phyloP scores from a whole-genome alignment of 2,797 vertebrate genomes.

The Poecilia picta region DNA sequence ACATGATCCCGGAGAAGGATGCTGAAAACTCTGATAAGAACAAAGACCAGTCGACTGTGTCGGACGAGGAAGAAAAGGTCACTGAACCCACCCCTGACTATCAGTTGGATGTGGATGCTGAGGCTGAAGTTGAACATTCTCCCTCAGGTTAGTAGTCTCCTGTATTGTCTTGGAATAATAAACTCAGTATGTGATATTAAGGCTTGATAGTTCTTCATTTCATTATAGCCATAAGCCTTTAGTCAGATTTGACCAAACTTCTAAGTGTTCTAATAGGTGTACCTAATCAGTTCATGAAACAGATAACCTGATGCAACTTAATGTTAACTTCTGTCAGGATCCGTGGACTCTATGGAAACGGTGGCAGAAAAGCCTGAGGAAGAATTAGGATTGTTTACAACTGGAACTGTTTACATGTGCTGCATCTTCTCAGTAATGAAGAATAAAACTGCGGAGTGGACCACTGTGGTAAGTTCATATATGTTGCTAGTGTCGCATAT shows the following conservation, averaged over 20 bases:
- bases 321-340: conserved; percentile 40
- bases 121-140: conserved; percentile 64
- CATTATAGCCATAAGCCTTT: neutral
- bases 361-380: conserved; percentile 64
- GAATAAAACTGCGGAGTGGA: conserved; percentile 70
- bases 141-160: conserved; percentile 71
- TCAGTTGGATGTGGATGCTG: conserved; percentile 68
- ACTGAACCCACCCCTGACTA: conserved; percentile 75
- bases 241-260: neutral
- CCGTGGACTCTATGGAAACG: conserved; percentile 68
- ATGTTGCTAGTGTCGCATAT: neutral
- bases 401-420: conserved; percentile 52
- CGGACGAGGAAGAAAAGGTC: conserved; percentile 71
- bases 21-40: conserved; percentile 78
- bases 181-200: neutral
- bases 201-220: neutral
- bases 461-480: conserved; percentile 76
- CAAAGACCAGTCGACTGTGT: conserved; percentile 65
- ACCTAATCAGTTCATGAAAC: neutral
- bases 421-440: conserved; percentile 55
- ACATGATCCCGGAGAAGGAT: conserved; percentile 72
- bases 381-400: conserved; percentile 61
- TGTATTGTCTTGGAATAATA: neutral
- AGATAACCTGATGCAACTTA: neutral
- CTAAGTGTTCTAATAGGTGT: neutral